Percentiles rank a stretch among this genome's conserved stretches.
Evolutionary conservation across 1,140 invertebrate genomes (phyloP).

Genomic region (Andricus grossulariae): DNA sequence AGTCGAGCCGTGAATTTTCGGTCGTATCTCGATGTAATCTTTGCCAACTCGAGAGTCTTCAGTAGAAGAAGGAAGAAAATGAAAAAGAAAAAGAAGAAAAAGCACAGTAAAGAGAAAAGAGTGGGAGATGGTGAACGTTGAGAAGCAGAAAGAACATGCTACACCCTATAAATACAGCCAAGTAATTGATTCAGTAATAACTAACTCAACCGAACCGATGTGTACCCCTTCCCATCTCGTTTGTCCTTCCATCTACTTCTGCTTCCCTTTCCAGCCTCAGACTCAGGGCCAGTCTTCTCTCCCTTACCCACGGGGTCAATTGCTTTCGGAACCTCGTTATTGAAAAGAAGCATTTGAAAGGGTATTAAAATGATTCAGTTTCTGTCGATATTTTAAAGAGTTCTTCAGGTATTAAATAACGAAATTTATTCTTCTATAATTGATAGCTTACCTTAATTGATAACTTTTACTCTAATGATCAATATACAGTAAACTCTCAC

Average conservation of each 20-base stretch:
- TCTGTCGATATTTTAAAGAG: no score
- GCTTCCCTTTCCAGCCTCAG: background rate
- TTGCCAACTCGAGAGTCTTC: conserved; percentile 42
- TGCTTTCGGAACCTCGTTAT: conserved; percentile 66
- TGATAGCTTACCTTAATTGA: no score
- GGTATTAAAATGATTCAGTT: conserved; percentile 21
- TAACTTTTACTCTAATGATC: no score
- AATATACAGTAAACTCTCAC: no score
- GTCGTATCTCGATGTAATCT: conserved; percentile 68
- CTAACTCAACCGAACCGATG: conserved; percentile 67
- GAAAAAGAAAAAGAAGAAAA: conserved; percentile 45
- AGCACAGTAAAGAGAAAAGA: conserved; percentile 43
- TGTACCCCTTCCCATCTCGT: conserved; percentile 42
- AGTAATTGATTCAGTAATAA: conserved; percentile 75
- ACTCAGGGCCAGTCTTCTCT: conserved; percentile 38
- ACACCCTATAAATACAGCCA: conserved; percentile 72
- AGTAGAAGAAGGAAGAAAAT: conserved; percentile 45
- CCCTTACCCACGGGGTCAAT: conserved; percentile 46
- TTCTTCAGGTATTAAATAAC: no score
- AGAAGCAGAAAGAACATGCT: conserved; percentile 67
- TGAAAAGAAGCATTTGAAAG: conserved; percentile 56
- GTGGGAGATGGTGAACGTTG: conserved; percentile 38
- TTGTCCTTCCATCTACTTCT: conserved; percentile 33
- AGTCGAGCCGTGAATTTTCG: conserved; percentile 62
- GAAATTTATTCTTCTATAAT: no score